Evolutionary conservation across 2,797 vertebrate species (phyloP).

Genomic region (Morelia viridis): DNA sequence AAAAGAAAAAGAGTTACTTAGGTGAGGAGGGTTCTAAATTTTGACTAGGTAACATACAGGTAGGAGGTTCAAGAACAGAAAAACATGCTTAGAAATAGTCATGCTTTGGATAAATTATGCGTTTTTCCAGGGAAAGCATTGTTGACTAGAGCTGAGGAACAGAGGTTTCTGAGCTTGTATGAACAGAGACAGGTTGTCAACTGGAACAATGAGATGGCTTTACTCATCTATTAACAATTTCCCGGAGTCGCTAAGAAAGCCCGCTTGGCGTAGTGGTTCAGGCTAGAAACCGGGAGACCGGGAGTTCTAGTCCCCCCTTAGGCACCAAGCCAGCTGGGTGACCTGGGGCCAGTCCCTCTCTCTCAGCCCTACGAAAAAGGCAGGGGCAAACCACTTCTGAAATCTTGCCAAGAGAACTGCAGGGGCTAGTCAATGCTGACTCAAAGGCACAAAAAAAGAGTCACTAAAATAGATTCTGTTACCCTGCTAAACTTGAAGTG

Average conservation of each 20-base stretch:
- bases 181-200: not conserved
- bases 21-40: slow-evolving; percentile 68
- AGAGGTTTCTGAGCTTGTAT: not conserved
- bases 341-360: not conserved
- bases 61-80: not conserved
- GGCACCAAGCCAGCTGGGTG: not conserved
- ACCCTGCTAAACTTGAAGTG: not conserved
- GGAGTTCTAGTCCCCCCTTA: not conserved
- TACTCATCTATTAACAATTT: not conserved
- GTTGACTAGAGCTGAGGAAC: not conserved
- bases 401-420: not conserved
- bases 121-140: not conserved
- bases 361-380: not conserved
- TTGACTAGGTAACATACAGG: not conserved
- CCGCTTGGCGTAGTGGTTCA: not conserved
- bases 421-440: not conserved
- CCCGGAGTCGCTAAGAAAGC: not conserved
- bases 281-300: not conserved
- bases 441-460: not conserved
- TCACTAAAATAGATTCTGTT: not conserved
- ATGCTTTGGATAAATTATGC: not conserved
- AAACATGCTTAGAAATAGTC: not conserved
- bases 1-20: slow-evolving; percentile 93
- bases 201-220: not conserved
- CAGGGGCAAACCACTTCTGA: not conserved